Conservation (phyloP, 2,888 invertebrate genomes). For the Arctia plantaginis region DNA sequence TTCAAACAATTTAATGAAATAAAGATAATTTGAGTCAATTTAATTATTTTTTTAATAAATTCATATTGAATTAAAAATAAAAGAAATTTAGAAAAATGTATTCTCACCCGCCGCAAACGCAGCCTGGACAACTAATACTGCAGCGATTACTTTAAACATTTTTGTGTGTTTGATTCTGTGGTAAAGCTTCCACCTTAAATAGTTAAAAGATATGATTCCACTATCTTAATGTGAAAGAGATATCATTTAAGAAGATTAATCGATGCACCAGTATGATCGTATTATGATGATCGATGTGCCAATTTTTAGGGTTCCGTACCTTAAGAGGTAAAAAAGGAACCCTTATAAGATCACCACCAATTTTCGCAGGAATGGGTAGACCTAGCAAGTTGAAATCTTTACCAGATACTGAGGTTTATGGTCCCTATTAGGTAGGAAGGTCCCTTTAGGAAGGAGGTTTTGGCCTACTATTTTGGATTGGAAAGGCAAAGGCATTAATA, state of each 20-base stretch:
- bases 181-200: not conserved
- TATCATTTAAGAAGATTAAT: not conserved
- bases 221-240: not conserved
- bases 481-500: too few species aligned
- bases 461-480: too few species aligned
- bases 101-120: conserved; percentile 20
- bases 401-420: too few species aligned
- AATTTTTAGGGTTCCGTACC: not conserved
- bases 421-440: too few species aligned
- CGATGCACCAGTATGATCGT: not conserved
- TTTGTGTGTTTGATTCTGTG: not conserved
- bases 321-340: too few species aligned
- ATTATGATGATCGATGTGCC: not conserved
- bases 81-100: not conserved
- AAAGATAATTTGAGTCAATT: too few species aligned
- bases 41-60: too few species aligned
- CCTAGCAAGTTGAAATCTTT: too few species aligned
- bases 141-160: conserved; percentile 17
- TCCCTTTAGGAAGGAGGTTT: too few species aligned
- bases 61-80: not conserved
- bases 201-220: not conserved
- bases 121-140: conserved; percentile 9
- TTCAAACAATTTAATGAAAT: too few species aligned
- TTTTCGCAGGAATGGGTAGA: too few species aligned
- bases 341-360: too few species aligned